Evolutionary conservation across 2,888 invertebrate genomes (phyloP).

Genomic region (Sinhomidia bicolor): DNA sequence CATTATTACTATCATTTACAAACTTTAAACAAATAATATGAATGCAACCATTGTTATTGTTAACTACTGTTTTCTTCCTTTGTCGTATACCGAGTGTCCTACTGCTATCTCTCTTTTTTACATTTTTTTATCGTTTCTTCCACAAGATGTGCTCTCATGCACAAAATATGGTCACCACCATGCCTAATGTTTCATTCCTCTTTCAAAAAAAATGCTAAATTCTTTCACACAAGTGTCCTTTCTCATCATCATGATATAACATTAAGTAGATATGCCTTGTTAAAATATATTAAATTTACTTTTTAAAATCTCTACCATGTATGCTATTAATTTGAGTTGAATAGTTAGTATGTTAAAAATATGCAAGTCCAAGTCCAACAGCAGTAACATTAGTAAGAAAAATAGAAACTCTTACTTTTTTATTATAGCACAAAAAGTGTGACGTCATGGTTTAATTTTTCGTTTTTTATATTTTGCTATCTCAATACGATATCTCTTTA

Average conservation of each 20-base stretch:
- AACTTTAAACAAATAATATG: neutral
- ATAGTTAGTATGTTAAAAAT: neutral
- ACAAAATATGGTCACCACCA: slow-evolving; percentile 68
- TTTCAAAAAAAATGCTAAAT: slow-evolving; percentile 2
- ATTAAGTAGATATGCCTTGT: neutral
- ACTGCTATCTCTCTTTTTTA: slow-evolving; percentile 42
- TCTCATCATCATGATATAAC: slow-evolving; percentile 9
- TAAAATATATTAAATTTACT: neutral
- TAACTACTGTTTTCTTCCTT: slow-evolving; percentile 5
- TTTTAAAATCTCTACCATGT: neutral
- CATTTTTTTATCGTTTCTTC: slow-evolving; percentile 30
- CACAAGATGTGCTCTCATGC: slow-evolving; percentile 65
- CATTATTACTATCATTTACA: neutral
- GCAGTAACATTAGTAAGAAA: neutral
- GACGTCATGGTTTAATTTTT: slow-evolving; percentile 44
- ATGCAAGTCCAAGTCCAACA: neutral
- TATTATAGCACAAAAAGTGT: slow-evolving; percentile 8
- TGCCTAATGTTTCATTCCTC: slow-evolving; percentile 56
- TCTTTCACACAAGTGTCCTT: neutral
- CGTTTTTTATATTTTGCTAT: slow-evolving; percentile 15
- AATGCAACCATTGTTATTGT: neutral
- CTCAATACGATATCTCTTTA: neutral
- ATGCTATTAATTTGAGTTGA: neutral
- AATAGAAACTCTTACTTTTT: slow-evolving; percentile 55
- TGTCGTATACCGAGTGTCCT: neutral